Evolutionary conservation across 2,797 vertebrate genomes (phyloP).

Genomic region (Brachymystax lenok): DNA sequence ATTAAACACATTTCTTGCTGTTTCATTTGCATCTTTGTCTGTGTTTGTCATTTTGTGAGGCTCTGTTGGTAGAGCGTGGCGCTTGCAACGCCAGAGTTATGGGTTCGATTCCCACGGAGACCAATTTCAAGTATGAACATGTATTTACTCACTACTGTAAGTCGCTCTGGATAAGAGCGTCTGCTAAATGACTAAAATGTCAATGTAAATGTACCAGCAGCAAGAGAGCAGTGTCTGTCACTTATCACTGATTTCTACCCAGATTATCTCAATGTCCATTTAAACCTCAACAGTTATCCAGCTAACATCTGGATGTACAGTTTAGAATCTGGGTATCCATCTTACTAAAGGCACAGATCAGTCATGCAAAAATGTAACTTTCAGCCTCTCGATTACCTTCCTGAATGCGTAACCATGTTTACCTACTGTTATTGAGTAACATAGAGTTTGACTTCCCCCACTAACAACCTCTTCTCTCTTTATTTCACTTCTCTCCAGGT

Average conservation of each 20-base stretch:
- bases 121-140: too few relatives aligned
- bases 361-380: neutral
- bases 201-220: neutral
- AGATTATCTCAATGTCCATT: neutral
- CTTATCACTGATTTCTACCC: neutral
- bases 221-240: neutral
- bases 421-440: neutral
- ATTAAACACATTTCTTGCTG: neutral
- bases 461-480: neutral
- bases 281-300: neutral
- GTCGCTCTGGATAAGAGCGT: too few relatives aligned
- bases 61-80: neutral
- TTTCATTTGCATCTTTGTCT: slow-evolving; percentile 1
- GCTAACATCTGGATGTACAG: neutral
- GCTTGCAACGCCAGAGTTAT: too few relatives aligned
- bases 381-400: neutral
- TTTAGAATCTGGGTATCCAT: neutral
- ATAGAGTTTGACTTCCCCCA: too few relatives aligned
- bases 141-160: too few relatives aligned
- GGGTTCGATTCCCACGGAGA: too few relatives aligned
- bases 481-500: slow-evolving; percentile 69
- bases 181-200: neutral
- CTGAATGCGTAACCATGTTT: neutral
- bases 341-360: neutral
- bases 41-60: neutral